Evolutionary conservation across 1,140 invertebrate species (phyloP), one percentile per base, ranked within the genome.

Genomic region (Matsumurasca onukii): DNA sequence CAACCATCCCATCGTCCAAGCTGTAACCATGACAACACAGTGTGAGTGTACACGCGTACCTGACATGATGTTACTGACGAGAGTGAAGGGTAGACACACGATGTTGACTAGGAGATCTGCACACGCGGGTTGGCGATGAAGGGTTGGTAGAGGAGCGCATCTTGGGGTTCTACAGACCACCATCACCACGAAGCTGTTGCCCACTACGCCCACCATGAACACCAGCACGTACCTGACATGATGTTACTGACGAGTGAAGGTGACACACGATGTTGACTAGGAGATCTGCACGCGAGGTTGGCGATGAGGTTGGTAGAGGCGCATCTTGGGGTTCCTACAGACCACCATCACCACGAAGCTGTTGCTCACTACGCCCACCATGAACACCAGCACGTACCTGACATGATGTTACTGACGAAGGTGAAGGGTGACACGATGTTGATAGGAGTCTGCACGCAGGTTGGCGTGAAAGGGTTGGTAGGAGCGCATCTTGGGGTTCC

Each of bases 231-330:
- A 85, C 84, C 82, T 70, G 77, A 76, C 29, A 82, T 79, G 12
- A 88, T 77, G 75, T 86, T 86, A 31, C 81, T 80, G n/a, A 86
- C 75, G 12, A 88, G 49, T 84, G 81, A 0, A 86, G 86, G 13
- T 88, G 78, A 74, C 86, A 88, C 69, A 87, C 82, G 15, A 86
- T 74, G 61, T 86, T 80, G 39, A 88, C 86, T 0, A 88, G 78
- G 5, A 88, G 80, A 75, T 86, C 85, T 15, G 86, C 84, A 75
- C 12, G 81, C 81, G 30, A 82, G 73, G 71, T 82, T 82, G 0
- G 76, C 79, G 29, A 82, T 80, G 45, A 80, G 77, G 71, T 82
- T 82, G 27, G 80, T 82, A 0, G 85, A 80, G 0, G n/a, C 79
- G 65, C 82, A 82, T 82, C 20, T 78, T 64, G 9, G 80, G 78